Percentiles rank a stretch among this genome's conserved stretches.
Conservation (phyloP, 1,140 invertebrate species). For the Harpegnathos saltator region DNA sequence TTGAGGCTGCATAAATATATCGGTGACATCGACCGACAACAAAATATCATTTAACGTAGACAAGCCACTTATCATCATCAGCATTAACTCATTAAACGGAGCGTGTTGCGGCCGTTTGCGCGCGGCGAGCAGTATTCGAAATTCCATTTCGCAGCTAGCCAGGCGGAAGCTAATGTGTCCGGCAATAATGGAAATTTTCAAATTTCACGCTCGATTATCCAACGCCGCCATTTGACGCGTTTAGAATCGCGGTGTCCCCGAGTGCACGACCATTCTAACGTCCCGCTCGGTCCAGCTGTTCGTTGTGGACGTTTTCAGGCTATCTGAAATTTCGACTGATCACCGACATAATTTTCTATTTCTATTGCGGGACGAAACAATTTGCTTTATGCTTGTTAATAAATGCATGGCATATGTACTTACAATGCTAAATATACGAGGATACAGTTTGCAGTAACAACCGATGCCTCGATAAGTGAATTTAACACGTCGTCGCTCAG, state of each 20-base stretch:
- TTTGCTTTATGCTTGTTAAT: neutral
- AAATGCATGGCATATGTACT: too few relatives aligned
- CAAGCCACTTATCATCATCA: slow-evolving; percentile 52
- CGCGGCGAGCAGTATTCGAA: slow-evolving; percentile 62
- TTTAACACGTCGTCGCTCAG: neutral
- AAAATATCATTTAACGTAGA: slow-evolving; percentile 18
- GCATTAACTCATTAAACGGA: slow-evolving; percentile 58
- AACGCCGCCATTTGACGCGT: slow-evolving; percentile 77
- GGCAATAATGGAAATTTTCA: slow-evolving; percentile 80
- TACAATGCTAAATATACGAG: too few relatives aligned
- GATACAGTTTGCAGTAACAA: too few relatives aligned
- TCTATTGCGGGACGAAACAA: neutral
- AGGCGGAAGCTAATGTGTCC: slow-evolving; percentile 57
- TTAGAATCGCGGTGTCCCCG: slow-evolving; percentile 57
- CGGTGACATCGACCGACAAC: neutral
- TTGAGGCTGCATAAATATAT: neutral
- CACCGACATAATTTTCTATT: neutral
- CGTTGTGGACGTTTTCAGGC: neutral
- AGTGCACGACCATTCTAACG: slow-evolving; percentile 1
- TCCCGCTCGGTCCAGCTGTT: slow-evolving; percentile 39
- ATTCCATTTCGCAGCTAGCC: slow-evolving; percentile 71
- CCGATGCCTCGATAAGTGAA: neutral
- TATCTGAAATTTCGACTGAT: neutral
- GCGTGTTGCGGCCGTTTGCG: slow-evolving; percentile 41
- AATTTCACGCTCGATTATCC: slow-evolving; percentile 84